phyloP scores from a whole-genome alignment of 1,140 invertebrate species.

The Zophobas atratus region DNA sequence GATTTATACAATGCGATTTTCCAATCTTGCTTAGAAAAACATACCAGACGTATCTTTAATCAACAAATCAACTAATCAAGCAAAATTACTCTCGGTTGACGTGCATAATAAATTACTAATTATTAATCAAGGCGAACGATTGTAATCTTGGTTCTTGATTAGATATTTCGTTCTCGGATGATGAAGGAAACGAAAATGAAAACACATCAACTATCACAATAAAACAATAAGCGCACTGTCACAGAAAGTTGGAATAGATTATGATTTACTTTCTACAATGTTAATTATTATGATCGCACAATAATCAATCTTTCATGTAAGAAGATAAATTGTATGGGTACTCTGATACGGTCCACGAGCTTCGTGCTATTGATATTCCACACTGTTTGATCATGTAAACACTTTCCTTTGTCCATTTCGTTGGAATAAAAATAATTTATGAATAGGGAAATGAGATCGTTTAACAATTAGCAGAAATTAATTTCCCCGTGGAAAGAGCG shows the following conservation, averaged over 20 bases:
- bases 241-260: constrained; percentile 5
- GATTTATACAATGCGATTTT: too few relatives aligned
- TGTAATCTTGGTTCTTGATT: constrained; percentile 18
- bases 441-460: not conserved
- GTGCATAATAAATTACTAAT: constrained; percentile 35
- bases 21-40: too few relatives aligned
- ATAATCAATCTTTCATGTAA: constrained; percentile 38
- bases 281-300: constrained; percentile 34
- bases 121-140: constrained; percentile 9
- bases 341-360: constrained; percentile 24
- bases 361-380: constrained; percentile 22
- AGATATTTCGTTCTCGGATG: constrained; percentile 8
- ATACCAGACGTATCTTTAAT: not conserved
- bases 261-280: constrained; percentile 36
- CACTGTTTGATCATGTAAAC: not conserved
- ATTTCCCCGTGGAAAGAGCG: not conserved
- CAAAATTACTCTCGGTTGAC: constrained; percentile 23
- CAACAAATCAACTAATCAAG: constrained; percentile 3
- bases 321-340: constrained; percentile 20
- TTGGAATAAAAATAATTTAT: not conserved
- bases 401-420: constrained; percentile 21
- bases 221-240: constrained; percentile 21
- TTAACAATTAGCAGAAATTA: not conserved
- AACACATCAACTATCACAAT: constrained; percentile 2
- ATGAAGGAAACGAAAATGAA: constrained; percentile 32